Percentiles rank a stretch among this genome's conserved stretches.
These are phyloP conservation scores for Agriotes lineatus DNA, from an alignment of 2,888 invertebrate species.

Conservation along the genomic window DNA sequence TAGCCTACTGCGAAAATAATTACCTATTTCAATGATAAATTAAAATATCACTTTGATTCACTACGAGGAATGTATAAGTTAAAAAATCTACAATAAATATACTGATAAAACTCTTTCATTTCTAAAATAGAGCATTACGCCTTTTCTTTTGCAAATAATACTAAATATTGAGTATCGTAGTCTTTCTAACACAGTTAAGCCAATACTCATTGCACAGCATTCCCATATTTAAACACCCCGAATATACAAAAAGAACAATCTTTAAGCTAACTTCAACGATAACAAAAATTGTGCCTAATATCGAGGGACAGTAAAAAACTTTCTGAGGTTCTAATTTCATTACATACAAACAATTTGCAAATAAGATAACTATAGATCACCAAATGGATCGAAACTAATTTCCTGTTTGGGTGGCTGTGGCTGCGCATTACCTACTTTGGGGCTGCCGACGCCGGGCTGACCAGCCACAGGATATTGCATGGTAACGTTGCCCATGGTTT, in stretches of 20 bases:
- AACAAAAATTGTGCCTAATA: constrained; percentile 35
- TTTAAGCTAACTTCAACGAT: constrained; percentile 23
- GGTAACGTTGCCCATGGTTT: constrained; percentile 54
- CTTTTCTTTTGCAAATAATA: constrained; percentile 11
- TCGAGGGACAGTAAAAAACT: constrained; percentile 31
- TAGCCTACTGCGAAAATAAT: constrained; percentile 18
- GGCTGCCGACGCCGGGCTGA: constrained; percentile 55
- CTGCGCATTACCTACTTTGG: constrained; percentile 56
- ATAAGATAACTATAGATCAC: constrained; percentile 62
- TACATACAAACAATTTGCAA: background rate
- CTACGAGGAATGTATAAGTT: constrained; percentile 42
- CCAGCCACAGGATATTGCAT: constrained; percentile 56
- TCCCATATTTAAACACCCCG: constrained; percentile 25
- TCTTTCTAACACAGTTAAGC: constrained; percentile 24
- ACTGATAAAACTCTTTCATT: background rate
- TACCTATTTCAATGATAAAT: constrained; percentile 26
- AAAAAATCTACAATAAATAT: constrained; percentile 36
- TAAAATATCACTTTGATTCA: constrained; percentile 41
- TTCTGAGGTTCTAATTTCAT: constrained; percentile 19
- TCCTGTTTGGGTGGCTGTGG: constrained; percentile 54
- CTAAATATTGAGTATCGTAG: constrained; percentile 30
- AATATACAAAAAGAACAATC: constrained; percentile 12
- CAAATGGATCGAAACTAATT: constrained; percentile 65
- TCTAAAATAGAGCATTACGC: background rate
- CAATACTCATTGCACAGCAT: constrained; percentile 29